These are phyloP conservation scores for Pachypanchax playfairii DNA, from an alignment of 2,113 vertebrate genomes.

Conservation along the genomic window DNA sequence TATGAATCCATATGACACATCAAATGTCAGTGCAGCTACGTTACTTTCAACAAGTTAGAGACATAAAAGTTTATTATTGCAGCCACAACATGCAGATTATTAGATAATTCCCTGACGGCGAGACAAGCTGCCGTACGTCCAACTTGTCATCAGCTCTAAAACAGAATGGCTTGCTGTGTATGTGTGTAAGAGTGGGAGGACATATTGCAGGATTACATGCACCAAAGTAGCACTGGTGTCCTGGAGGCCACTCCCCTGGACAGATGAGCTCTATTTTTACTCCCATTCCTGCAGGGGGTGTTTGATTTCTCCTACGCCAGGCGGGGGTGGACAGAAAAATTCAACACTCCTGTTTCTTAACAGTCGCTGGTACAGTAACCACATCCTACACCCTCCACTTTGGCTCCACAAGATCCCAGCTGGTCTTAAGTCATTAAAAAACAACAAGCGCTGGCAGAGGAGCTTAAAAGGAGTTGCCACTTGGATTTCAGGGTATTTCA, in stretches of 20 bases:
- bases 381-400: not conserved
- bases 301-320: slow-evolving; percentile 67
- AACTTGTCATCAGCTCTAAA: slow-evolving; percentile 8
- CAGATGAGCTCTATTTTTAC: slow-evolving; percentile 83
- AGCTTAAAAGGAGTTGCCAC: slow-evolving; percentile 69
- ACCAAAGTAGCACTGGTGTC: slow-evolving; percentile 10
- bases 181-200: slow-evolving; percentile 6
- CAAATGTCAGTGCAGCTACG: not conserved
- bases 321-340: slow-evolving; percentile 11
- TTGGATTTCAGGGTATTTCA: slow-evolving; percentile 18
- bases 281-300: slow-evolving; percentile 55
- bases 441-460: not conserved
- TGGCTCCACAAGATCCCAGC: not conserved
- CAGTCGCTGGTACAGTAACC: slow-evolving; percentile 31
- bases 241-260: slow-evolving; percentile 50
- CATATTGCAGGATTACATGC: slow-evolving; percentile 23
- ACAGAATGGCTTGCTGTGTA: not conserved
- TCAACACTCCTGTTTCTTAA: slow-evolving; percentile 43
- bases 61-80: not conserved
- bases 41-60: not conserved
- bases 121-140: not conserved
- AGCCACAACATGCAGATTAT: not conserved
- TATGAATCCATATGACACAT: not conserved
- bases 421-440: slow-evolving; percentile 43
- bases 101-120: not conserved